Base-by-base conservation (phyloP, 2,113 vertebrate species). In the Poeciliopsis turrubarensis region DNA sequence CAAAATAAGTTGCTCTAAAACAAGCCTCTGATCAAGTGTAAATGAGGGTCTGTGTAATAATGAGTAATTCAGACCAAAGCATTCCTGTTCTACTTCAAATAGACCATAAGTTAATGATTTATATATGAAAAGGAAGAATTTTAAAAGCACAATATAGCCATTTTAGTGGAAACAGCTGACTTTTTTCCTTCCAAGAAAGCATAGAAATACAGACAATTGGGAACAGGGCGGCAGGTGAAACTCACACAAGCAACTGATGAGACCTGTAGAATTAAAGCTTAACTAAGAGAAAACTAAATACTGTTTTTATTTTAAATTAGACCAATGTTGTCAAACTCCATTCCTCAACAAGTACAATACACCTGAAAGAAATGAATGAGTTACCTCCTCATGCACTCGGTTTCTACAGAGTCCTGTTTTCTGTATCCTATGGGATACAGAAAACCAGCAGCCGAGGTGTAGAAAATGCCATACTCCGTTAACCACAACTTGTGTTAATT, bases 401-500 rank as follows among this genome's bases (percentile, higher is more conserved):
- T 15, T 17, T 47, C 44, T 19, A 17, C 44, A 1, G 44, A 54
- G 51, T 54, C 51, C 6, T 54, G 51, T 9, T 10, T 54, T 9
- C n/a, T n/a, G n/a, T 54, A 0, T 26, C 25, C 25, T 5, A 31
- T 34, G 22, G 14, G 3, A n/a, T 27, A 60, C 31, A 1, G 3
- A 80, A 65, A 32, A 78, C 26, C 68, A 66, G 72, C 75, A 78
- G 30, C 60, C 64, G 30, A 47, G 9, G 5, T 14, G 30, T 26
- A 66, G 26, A 76, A 75, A 82, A 71, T 78, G 77, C 60, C 80
- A 85, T 34, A 76, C 85, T 90, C 76, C 51, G 61, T 73, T 88
- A 88, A 82, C 77, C 74, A 71, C 5, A 19, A 37, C 13, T 61
- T n/a, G 10, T 87, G 83, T 80, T 32, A 89, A 91, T 79, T 65